Evolutionary conservation across 2,888 invertebrate species (phyloP).

Genomic region (Meandrusa payeni): DNA sequence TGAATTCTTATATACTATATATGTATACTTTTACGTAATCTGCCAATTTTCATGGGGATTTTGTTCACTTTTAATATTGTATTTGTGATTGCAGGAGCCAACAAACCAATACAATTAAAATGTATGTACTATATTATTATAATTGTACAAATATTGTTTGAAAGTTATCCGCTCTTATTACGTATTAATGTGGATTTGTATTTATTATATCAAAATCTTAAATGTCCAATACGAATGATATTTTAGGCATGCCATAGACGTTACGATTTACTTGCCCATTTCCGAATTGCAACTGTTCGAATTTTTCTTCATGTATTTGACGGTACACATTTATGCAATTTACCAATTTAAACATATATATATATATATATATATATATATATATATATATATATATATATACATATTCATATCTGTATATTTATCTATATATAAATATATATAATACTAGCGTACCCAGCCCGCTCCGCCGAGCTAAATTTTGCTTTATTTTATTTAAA

Average conservation of each 20-base stretch:
- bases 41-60: conserved; percentile 11
- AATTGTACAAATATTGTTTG: conserved; percentile 20
- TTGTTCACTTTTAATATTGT: neutral
- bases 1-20: no score
- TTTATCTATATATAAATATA: no score
- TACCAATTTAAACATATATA: no score
- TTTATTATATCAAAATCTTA: conserved; percentile 1
- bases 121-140: conserved; percentile 20
- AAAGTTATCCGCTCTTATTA: conserved; percentile 5
- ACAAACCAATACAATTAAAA: neutral
- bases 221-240: neutral
- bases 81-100: neutral
- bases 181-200: neutral
- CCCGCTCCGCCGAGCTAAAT: no score
- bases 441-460: no score
- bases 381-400: no score
- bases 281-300: no score
- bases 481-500: no score
- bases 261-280: conserved; percentile 12
- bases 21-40: no score
- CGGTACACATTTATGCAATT: no score
- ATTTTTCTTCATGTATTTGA: neutral
- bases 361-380: no score
- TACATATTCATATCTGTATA: no score
- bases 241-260: neutral